Evolutionary conservation across 2,888 invertebrate genomes (phyloP).

Genomic region (Nephrotoma appendiculata): DNA sequence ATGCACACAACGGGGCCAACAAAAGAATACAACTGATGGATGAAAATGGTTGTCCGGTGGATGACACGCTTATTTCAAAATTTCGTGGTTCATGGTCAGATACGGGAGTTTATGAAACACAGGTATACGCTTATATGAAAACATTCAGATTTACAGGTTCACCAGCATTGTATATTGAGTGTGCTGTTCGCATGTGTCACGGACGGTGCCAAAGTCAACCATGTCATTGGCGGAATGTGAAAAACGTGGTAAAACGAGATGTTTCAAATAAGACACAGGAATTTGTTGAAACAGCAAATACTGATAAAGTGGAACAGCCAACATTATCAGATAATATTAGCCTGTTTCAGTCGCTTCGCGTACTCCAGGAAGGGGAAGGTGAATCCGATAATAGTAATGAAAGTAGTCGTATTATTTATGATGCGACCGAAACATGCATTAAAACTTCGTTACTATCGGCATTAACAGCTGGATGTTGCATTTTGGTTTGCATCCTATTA

Average conservation of each 20-base stretch:
- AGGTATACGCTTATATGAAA: slow-evolving; percentile 90
- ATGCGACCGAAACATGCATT: slow-evolving; percentile 47
- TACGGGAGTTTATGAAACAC: slow-evolving; percentile 79
- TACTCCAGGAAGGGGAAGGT: slow-evolving; percentile 72
- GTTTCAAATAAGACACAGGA: slow-evolving; percentile 31
- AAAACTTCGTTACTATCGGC: slow-evolving; percentile 50
- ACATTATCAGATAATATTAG: slow-evolving; percentile 74
- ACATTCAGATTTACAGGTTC: slow-evolving; percentile 81
- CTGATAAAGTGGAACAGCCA: slow-evolving; percentile 40
- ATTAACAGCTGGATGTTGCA: slow-evolving; percentile 49
- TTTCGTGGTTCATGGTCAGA: slow-evolving; percentile 91
- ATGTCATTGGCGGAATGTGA: slow-evolving; percentile 84
- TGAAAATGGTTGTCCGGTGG: slow-evolving; percentile 85
- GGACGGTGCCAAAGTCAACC: slow-evolving; percentile 91
- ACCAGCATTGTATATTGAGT: slow-evolving; percentile 86
- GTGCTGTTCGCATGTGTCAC: slow-evolving; percentile 91
- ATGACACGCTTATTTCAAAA: slow-evolving; percentile 81
- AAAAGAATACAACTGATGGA: slow-evolving; percentile 86
- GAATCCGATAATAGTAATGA: slow-evolving; percentile 37
- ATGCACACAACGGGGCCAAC: slow-evolving; percentile 84
- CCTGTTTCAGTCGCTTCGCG: slow-evolving; percentile 75
- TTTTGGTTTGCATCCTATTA: slow-evolving; percentile 54
- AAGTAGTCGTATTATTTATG: slow-evolving; percentile 9
- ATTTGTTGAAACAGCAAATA: slow-evolving; percentile 24
- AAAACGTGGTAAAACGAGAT: slow-evolving; percentile 63